Conservation (phyloP, 2,888 invertebrate genomes). For the Eilema griseolum region DNA sequence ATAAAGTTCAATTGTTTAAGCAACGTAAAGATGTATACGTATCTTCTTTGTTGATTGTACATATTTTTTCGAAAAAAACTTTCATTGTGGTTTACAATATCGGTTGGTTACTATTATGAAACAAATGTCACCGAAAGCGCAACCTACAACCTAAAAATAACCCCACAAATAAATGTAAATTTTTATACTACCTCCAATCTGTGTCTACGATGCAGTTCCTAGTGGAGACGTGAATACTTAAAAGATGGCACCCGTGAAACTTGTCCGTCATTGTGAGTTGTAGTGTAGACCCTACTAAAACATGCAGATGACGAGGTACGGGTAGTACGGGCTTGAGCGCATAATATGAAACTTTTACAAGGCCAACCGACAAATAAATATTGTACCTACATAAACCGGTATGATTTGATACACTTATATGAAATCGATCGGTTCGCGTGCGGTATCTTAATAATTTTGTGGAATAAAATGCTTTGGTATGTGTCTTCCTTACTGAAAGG, state of each 20-base stretch:
- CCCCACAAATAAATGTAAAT: slow-evolving; percentile 30
- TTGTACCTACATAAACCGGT: slow-evolving; percentile 20
- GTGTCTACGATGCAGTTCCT: slow-evolving; percentile 29
- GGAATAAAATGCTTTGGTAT: slow-evolving; percentile 15
- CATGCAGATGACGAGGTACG: slow-evolving; percentile 64
- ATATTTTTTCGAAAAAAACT: neutral
- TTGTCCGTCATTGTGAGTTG: slow-evolving; percentile 52
- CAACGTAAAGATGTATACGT: no score
- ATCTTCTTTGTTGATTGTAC: no score
- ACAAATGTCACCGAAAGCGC: slow-evolving; percentile 12
- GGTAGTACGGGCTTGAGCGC: slow-evolving; percentile 29
- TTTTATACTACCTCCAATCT: slow-evolving; percentile 20
- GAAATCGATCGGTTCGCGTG: slow-evolving; percentile 26
- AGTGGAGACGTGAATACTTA: slow-evolving; percentile 44
- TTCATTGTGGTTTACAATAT: neutral
- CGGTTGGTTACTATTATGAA: neutral
- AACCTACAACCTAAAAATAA: slow-evolving; percentile 20
- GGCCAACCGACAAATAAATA: slow-evolving; percentile 23
- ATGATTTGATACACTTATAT: slow-evolving; percentile 37
- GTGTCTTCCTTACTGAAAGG: neutral
- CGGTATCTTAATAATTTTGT: slow-evolving; percentile 17
- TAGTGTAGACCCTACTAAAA: slow-evolving; percentile 59
- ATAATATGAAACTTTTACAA: slow-evolving; percentile 45
- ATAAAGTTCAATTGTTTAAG: no score
- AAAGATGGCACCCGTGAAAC: slow-evolving; percentile 34